Conservation (phyloP, 1,140 invertebrate species). For the Calephelis virginiensis region DNA sequence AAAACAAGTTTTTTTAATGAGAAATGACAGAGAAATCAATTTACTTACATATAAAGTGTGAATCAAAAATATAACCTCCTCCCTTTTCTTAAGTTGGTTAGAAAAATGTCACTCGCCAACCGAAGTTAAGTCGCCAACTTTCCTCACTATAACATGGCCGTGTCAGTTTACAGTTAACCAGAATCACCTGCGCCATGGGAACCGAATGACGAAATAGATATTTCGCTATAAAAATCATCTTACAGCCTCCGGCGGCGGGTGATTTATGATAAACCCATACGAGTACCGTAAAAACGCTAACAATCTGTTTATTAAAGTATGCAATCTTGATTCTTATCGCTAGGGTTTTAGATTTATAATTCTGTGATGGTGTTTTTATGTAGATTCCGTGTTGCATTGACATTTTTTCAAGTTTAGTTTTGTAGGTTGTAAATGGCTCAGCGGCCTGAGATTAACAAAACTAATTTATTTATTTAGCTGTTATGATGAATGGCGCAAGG, state of each 20-base stretch:
- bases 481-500: conserved; percentile 1
- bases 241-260: conserved; percentile 10
- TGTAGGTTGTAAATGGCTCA: conserved; percentile 10
- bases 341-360: neutral
- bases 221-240: conserved; percentile 18
- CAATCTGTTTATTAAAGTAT: neutral
- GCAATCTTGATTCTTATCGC: neutral
- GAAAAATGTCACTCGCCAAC: neutral
- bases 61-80: too few relatives aligned
- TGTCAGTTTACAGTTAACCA: neutral
- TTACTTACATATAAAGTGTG: too few relatives aligned
- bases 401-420: conserved; percentile 5
- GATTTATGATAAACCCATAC: conserved; percentile 12
- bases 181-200: conserved; percentile 11
- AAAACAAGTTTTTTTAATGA: too few relatives aligned
- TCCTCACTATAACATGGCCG: neutral
- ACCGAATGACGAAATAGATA: conserved; percentile 17
- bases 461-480: conserved; percentile 15
- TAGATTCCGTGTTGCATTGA: neutral
- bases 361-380: neutral
- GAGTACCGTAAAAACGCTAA: conserved; percentile 1
- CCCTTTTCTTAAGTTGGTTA: too few relatives aligned
- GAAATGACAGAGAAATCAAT: too few relatives aligned
- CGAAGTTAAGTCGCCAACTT: conserved; percentile 3
- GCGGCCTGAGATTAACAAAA: conserved; percentile 8